These are phyloP conservation scores for Toxostoma redivivum DNA, from an alignment of 2,113 vertebrate species.

Conservation along the genomic window DNA sequence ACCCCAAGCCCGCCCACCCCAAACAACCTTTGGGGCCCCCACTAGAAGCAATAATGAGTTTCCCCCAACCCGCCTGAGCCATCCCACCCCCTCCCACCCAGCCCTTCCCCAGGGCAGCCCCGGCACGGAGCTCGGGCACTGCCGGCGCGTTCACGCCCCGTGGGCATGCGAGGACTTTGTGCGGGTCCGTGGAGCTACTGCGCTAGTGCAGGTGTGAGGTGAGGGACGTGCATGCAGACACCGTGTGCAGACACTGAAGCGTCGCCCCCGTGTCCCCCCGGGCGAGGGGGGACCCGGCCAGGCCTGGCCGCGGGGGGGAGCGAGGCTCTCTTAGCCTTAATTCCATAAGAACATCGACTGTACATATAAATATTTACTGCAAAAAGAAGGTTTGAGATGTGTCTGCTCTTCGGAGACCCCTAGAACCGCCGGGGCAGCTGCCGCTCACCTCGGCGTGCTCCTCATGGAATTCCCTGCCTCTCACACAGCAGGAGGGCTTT, in stretches of 20 bases:
- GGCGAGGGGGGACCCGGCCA: background rate
- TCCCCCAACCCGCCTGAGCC: background rate
- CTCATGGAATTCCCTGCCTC: background rate
- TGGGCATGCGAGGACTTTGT: constrained; percentile 65
- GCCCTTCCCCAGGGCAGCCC: background rate
- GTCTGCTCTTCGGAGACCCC: constrained; percentile 61
- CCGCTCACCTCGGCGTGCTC: background rate
- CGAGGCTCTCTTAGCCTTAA: constrained; percentile 16
- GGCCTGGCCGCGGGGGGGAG: background rate
- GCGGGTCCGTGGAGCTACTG: constrained; percentile 39
- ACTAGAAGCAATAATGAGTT: background rate
- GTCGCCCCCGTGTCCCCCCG: background rate
- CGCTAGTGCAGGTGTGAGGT: background rate
- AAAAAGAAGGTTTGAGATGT: constrained; percentile 59
- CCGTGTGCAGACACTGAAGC: constrained; percentile 37
- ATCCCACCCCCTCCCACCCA: background rate
- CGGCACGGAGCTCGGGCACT: background rate
- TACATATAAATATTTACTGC: constrained; percentile 72
- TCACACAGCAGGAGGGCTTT: background rate
- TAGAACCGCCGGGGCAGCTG: constrained; percentile 34
- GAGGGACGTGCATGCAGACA: constrained; percentile 57
- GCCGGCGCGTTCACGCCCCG: background rate
- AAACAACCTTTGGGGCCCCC: background rate
- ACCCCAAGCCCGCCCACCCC: background rate
- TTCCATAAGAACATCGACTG: constrained; percentile 55